Evolutionary conservation across 2,113 vertebrate genomes (phyloP), one percentile per base, ranked within the genome.

Genomic region (Bombycilla garrulus): DNA sequence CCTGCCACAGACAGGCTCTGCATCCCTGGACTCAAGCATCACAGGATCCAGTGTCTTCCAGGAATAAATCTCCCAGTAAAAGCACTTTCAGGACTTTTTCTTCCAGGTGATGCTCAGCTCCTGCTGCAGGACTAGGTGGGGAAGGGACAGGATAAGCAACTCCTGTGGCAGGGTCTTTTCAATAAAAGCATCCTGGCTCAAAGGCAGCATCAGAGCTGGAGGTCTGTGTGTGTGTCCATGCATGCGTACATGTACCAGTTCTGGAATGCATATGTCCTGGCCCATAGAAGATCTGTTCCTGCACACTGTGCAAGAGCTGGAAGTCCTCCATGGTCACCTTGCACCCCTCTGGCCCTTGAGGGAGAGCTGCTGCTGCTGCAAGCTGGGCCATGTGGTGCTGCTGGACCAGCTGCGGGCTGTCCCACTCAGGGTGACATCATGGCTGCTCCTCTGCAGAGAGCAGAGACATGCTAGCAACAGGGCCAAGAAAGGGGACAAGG

Each of bases 121-220:
- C 64, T 86, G 90, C 85, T 86, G 56, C 82, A 71, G 86, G 82
- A 78, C 28, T 31, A 61, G 57, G 54, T 0, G 19, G 42, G 48
- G 35, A 78, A 62, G 64, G 86, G 88, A 57, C 16, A 40, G 62
- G 38, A 79, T 57, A 51, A 83, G 33, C 2, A 1, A 64, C 31
- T 70, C 82, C 51, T 85, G 88, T 44, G 36, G 79, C 48, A 88
- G 79, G 73, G 88, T 86, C 88, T 94, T 95, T 96, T 95, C 90
- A 97, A 96, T 97, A 97, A 97, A 97, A 96, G 92, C 77, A 94
- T 95, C 92, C 91, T 96, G 82, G 92, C 90, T 96, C 71, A 88
- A 96, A 86, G 56, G 42, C 92, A 90, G 66, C 6, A 4, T 65
- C 26, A 16, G 74, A 17, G 25, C 10, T 69, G 61, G 11, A 20